Percentiles rank a stretch among this genome's conserved stretches.
Conservation (phyloP, 2,113 vertebrate species). For the Pitta sordida region DNA sequence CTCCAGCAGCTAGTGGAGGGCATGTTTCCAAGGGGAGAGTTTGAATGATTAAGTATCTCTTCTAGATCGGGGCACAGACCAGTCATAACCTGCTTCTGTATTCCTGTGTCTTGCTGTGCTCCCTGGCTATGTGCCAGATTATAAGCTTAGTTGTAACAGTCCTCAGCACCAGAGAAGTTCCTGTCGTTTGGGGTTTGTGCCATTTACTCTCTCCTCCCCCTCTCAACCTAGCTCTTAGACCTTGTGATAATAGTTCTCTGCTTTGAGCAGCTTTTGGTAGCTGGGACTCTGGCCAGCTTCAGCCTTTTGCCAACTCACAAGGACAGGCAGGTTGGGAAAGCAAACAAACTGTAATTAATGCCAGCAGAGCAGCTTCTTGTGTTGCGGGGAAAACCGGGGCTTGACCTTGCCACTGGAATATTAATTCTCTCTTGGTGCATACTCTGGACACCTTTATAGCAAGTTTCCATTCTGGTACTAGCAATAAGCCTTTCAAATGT, state of each 20-base stretch:
- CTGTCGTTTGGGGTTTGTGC: neutral
- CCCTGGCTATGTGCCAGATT: neutral
- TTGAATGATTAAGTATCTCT: neutral
- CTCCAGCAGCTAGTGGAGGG: neutral
- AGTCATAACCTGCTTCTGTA: neutral
- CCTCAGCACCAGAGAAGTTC: neutral
- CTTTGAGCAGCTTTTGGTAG: neutral
- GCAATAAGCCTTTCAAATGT: neutral
- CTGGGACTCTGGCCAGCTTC: neutral
- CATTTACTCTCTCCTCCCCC: neutral
- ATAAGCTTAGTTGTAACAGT: neutral
- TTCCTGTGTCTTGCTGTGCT: neutral
- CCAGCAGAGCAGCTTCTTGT: conserved; percentile 1
- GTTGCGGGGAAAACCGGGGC: neutral
- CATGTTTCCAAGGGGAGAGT: neutral
- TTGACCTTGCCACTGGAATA: neutral
- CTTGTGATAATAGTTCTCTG: neutral
- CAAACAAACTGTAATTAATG: neutral
- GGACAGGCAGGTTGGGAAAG: conserved; percentile 29
- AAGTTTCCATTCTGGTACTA: neutral
- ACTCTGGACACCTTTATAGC: neutral
- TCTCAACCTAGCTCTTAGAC: neutral
- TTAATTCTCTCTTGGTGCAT: neutral
- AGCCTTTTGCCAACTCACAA: neutral
- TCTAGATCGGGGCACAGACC: neutral